Evolutionary conservation across 2,888 invertebrate species (phyloP).

Genomic region (Dendrolimus pini): DNA sequence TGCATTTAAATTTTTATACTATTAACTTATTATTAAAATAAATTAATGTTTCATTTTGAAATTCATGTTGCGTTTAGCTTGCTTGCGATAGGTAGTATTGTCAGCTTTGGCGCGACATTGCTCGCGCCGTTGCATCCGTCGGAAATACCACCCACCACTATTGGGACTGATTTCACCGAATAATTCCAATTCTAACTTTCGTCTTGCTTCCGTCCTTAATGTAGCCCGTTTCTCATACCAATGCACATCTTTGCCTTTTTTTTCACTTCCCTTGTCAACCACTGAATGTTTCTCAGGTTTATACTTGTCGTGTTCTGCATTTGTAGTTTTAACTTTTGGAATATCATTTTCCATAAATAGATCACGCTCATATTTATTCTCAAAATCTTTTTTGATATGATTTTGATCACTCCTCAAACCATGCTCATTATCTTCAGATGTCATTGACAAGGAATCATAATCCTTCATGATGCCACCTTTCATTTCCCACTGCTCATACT

Average conservation of each 20-base stretch:
- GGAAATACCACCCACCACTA: conserved; percentile 65
- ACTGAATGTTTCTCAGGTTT: conserved; percentile 17
- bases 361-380: conserved; percentile 29
- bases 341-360: conserved; percentile 25
- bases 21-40: too few relatives aligned
- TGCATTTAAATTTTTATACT: too few relatives aligned
- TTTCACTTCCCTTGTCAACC: conserved; percentile 17
- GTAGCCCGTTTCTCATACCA: conserved; percentile 59
- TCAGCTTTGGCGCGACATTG: conserved; percentile 57
- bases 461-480: conserved; percentile 59
- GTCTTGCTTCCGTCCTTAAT: conserved; percentile 52
- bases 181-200: conserved; percentile 47
- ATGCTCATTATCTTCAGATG: conserved; percentile 38
- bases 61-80: conserved; percentile 50
- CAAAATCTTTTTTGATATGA: conserved; percentile 16
- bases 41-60: conserved; percentile 53
- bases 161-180: conserved; percentile 47
- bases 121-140: conserved; percentile 63
- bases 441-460: conserved; percentile 48
- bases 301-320: conserved; percentile 12
- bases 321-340: conserved; percentile 4
- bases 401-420: conserved; percentile 2
- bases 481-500: conserved; percentile 66
- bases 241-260: conserved; percentile 27
- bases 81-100: conserved; percentile 49